These are phyloP conservation scores for Mamestra brassicae DNA, from an alignment of 2,888 invertebrate species.

Conservation along the genomic window DNA sequence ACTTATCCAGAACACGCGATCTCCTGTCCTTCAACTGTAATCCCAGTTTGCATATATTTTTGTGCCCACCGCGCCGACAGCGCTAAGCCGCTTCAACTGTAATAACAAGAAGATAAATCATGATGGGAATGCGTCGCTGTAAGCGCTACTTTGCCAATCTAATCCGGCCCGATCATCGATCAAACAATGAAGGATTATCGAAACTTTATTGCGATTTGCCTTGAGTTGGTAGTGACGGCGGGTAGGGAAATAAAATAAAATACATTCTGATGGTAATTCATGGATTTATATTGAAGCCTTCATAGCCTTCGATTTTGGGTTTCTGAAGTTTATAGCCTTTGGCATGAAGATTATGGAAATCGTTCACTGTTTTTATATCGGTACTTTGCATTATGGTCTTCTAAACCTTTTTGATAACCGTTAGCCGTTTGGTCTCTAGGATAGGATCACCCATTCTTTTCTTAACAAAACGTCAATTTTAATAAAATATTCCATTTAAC, in stretches of 20 bases:
- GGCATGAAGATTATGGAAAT: slow-evolving; percentile 1
- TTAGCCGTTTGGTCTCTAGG: background rate
- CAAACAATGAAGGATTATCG: slow-evolving; percentile 67
- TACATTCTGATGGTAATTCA: slow-evolving; percentile 31
- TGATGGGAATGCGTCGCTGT: slow-evolving; percentile 54
- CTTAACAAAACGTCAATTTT: background rate
- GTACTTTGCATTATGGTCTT: slow-evolving; percentile 7
- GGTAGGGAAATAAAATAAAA: slow-evolving; percentile 38
- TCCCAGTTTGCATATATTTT: slow-evolving; percentile 60
- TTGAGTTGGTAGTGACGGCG: slow-evolving; percentile 44
- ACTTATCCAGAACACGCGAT: slow-evolving; percentile 44
- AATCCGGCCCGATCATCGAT: slow-evolving; percentile 66
- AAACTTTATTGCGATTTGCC: slow-evolving; percentile 61
- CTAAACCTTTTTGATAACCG: background rate
- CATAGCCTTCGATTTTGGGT: background rate
- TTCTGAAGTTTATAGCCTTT: slow-evolving; percentile 29
- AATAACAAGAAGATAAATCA: slow-evolving; percentile 65
- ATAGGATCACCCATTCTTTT: background rate
- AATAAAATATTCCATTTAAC: background rate
- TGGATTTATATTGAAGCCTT: slow-evolving; percentile 13
- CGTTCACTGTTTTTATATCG: slow-evolving; percentile 13
- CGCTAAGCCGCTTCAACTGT: slow-evolving; percentile 52
- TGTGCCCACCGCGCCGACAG: slow-evolving; percentile 38
- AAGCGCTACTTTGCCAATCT: slow-evolving; percentile 63
- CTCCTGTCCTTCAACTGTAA: slow-evolving; percentile 56